Evolutionary conservation across 2,888 invertebrate species (phyloP).

Genomic region (Ornithoptera priamus): DNA sequence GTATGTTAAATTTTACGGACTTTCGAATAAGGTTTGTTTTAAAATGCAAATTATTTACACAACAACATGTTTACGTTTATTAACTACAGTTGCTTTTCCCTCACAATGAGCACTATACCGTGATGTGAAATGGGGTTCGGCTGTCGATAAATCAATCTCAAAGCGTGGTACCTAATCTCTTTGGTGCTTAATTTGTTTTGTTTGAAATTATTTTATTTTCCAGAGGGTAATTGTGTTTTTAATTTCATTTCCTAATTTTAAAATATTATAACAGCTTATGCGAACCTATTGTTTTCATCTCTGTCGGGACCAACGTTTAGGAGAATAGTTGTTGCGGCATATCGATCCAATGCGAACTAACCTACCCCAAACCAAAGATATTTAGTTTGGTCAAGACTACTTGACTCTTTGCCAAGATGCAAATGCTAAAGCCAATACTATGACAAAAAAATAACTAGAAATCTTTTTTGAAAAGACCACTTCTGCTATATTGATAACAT

Average conservation of each 20-base stretch:
- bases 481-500: too few species aligned
- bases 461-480: too few species aligned
- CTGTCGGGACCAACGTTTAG: not conserved
- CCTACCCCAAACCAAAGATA: constrained; percentile 61
- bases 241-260: constrained; percentile 28
- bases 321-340: constrained; percentile 31
- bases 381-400: constrained; percentile 19
- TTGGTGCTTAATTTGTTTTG: constrained; percentile 48
- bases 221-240: constrained; percentile 39
- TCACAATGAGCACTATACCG: constrained; percentile 9
- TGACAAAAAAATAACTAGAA: too few species aligned
- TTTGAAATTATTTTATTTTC: constrained; percentile 49
- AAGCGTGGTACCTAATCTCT: constrained; percentile 55
- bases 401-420: constrained; percentile 18
- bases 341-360: constrained; percentile 53
- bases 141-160: constrained; percentile 39
- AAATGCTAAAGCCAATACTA: not conserved
- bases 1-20: not conserved
- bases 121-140: constrained; percentile 32
- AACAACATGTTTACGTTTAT: constrained; percentile 8
- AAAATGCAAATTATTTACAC: not conserved
- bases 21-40: constrained; percentile 3
- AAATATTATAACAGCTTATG: constrained; percentile 19
- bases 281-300: not conserved
- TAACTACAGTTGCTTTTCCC: constrained; percentile 23